phyloP scores from a whole-genome alignment of 2,888 invertebrate species.

The Agrochola lychnidis region DNA sequence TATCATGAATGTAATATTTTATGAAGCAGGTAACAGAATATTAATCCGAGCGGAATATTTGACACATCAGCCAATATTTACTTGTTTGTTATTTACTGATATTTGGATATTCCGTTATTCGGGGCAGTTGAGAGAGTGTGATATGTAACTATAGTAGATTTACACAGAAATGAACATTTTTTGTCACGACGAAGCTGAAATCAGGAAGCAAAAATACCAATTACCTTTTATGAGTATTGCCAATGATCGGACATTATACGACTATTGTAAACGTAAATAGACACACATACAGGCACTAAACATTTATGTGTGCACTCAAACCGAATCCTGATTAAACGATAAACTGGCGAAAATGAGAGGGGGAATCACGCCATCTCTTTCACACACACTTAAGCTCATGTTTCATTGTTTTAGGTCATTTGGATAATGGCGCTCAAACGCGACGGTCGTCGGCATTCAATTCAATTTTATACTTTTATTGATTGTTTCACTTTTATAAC shows the following conservation, averaged over 20 bases:
- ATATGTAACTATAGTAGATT: neutral
- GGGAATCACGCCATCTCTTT: conserved; percentile 25
- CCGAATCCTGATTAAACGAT: conserved; percentile 58
- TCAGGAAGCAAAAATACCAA: conserved; percentile 54
- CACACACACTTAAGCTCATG: conserved; percentile 31
- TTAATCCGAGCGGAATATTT: conserved; percentile 23
- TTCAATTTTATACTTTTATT: conserved; percentile 55
- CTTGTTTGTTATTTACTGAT: neutral
- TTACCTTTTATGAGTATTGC: conserved; percentile 55
- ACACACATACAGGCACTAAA: conserved; percentile 60
- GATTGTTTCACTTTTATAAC: conserved; percentile 53
- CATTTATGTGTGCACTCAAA: conserved; percentile 61
- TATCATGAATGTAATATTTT: conserved; percentile 20
- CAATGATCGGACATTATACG: conserved; percentile 57
- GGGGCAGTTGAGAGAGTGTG: neutral
- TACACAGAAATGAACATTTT: conserved; percentile 4
- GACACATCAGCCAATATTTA: conserved; percentile 26
- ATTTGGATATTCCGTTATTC: conserved; percentile 4
- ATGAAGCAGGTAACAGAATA: conserved; percentile 28
- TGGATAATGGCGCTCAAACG: conserved; percentile 43
- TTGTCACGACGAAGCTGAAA: conserved; percentile 25
- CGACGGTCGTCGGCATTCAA: conserved; percentile 41
- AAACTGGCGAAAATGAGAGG: conserved; percentile 35
- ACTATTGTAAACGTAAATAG: conserved; percentile 60
- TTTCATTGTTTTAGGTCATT: conserved; percentile 58